Percentiles rank a stretch among this genome's conserved stretches.
phyloP scores from a whole-genome alignment of 2,797 vertebrate genomes.

The Mionectes olivaceus region DNA sequence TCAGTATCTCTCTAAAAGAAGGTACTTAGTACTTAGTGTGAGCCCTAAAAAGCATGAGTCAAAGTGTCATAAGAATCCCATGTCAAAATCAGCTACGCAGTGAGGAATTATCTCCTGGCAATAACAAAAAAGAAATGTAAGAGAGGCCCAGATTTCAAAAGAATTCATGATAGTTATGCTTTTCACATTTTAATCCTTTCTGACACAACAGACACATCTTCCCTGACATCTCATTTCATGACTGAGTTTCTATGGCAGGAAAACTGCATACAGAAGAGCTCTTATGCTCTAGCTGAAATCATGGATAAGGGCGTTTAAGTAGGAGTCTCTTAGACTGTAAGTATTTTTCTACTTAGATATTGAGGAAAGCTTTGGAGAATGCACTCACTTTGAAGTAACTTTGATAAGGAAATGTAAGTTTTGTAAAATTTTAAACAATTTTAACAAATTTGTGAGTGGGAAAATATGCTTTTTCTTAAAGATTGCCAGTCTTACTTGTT shows the following conservation, averaged over 20 bases:
- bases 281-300: neutral
- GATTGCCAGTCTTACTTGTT: neutral
- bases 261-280: neutral
- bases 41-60: neutral
- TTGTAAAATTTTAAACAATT: constrained; percentile 57
- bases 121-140: constrained; percentile 1
- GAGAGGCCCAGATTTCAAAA: neutral
- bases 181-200: constrained; percentile 38
- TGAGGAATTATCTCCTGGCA: neutral
- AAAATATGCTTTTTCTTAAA: constrained; percentile 12
- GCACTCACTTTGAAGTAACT: constrained; percentile 44
- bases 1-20: neutral
- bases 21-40: neutral
- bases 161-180: neutral
- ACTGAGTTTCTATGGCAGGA: neutral
- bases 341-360: constrained; percentile 14
- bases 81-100: neutral
- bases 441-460: constrained; percentile 18
- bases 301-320: neutral
- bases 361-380: constrained; percentile 42
- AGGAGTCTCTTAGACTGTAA: neutral
- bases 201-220: constrained; percentile 11
- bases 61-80: neutral
- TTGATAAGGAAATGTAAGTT: constrained; percentile 29
- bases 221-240: neutral